Base-by-base conservation (phyloP, 1,140 invertebrate genomes). In the Drosophila mojavensis region DNA sequence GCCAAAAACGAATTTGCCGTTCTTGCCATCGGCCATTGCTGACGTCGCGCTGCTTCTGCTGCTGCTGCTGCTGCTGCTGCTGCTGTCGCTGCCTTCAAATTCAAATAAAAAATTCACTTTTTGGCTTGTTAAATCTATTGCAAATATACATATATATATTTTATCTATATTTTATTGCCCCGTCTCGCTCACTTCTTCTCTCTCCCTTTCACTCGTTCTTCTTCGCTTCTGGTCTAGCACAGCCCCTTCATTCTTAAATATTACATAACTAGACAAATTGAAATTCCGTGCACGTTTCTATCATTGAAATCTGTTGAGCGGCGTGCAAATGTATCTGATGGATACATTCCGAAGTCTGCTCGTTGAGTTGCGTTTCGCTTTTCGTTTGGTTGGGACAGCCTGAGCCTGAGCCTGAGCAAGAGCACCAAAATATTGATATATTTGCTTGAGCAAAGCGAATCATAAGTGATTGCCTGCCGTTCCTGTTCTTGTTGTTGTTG, bases 271-370 rank as follows among this genome's bases (percentile, higher is more conserved):
- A 83, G 63, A 74, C 55, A 80, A 89, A 89, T 89, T 89, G 84
- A 84, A 89, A 89, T 89, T 84, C 80, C 78, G 74, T 62, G 84
- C 84, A 89, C 84, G 84, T 89, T 81, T 84, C 78, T 89, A 80
- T 89, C 84, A 89, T 89, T 89, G 89, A 89, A 89, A 89, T 89
- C 84, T 84, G 84, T 89, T 89, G 84, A 88, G 74, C 66, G 26
- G 50, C 70, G 55, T 54, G 63, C 24, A 74, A 78, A 86, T 78
- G 62, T 88, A 86, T 88, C 75, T 82, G 75, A 68, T 62, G 72
- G 78, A 81, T 75, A 80, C 62, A 77, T 73, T 64, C 20, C 36
- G 43, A 33, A 39, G 64, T 36, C 47, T 28, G 58, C 43, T 64
- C 33, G 48, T 41, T 60, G 62, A 53, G 62, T 45, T 20, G 63